phyloP scores from a whole-genome alignment of 2,888 invertebrate genomes.

The Eristalis arbustorum region DNA sequence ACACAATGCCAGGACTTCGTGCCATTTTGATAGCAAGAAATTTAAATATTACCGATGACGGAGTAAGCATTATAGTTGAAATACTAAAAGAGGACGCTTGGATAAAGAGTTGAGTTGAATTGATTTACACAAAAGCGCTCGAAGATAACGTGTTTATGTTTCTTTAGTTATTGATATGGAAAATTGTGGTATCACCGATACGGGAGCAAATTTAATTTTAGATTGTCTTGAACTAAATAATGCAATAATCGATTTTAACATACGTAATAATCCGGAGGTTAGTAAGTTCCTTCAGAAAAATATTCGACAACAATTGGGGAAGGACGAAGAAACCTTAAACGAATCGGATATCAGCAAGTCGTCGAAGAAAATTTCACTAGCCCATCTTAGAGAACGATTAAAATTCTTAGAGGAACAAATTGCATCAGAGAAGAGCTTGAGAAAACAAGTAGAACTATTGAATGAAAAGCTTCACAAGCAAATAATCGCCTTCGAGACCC shows the following conservation, averaged over 20 bases:
- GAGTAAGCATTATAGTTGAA: conserved; percentile 83
- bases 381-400: conserved; percentile 75
- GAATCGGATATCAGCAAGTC: conserved; percentile 57
- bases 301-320: conserved; percentile 81
- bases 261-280: conserved; percentile 83
- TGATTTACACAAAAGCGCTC: not conserved
- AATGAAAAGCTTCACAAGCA: conserved; percentile 84
- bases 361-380: conserved; percentile 73
- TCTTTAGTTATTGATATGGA: conserved; percentile 86
- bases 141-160: not conserved
- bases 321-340: conserved; percentile 74
- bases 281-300: conserved; percentile 81
- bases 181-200: conserved; percentile 86
- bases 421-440: conserved; percentile 83
- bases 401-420: conserved; percentile 82
- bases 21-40: conserved; percentile 87
- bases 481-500: conserved; percentile 81
- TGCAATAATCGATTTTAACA: conserved; percentile 85
- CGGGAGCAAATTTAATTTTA: conserved; percentile 82
- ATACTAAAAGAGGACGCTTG: conserved; percentile 89
- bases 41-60: conserved; percentile 85
- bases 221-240: conserved; percentile 84
- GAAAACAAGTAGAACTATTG: conserved; percentile 84
- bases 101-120: conserved; percentile 83
- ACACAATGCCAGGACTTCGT: conserved; percentile 87